phyloP scores from a whole-genome alignment of 2,888 invertebrate genomes.

The Oscheius sp. region DNA sequence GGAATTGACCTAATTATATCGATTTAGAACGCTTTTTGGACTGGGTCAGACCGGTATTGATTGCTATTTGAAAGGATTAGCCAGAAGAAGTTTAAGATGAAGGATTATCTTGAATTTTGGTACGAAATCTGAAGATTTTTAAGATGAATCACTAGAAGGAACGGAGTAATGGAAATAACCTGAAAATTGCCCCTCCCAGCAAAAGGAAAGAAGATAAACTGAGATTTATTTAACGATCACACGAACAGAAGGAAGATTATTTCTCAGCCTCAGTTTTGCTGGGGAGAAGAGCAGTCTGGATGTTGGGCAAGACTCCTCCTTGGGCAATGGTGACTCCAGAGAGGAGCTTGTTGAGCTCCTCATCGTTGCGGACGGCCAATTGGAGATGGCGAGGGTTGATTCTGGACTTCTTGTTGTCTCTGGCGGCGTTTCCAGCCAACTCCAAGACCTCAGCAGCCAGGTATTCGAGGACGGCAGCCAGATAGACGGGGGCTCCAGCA shows the following conservation, averaged over 20 bases:
- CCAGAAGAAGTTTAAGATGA: too few species aligned
- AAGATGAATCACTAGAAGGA: too few species aligned
- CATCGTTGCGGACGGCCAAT: slow-evolving; percentile 68
- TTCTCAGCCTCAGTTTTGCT: slow-evolving; percentile 66
- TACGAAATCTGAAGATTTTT: too few species aligned
- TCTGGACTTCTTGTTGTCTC: slow-evolving; percentile 73
- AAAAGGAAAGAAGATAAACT: too few species aligned
- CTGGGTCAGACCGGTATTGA: too few species aligned
- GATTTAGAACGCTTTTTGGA: too few species aligned
- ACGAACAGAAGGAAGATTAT: neutral
- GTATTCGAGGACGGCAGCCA: slow-evolving; percentile 67
- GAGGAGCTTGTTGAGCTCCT: slow-evolving; percentile 67
- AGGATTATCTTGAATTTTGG: too few species aligned
- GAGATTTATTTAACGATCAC: too few species aligned
- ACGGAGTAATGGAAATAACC: too few species aligned
- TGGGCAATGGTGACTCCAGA: slow-evolving; percentile 83
- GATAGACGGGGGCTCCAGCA: slow-evolving; percentile 51
- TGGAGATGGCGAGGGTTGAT: slow-evolving; percentile 72
- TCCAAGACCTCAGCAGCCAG: slow-evolving; percentile 65
- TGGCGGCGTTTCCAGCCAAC: slow-evolving; percentile 71
- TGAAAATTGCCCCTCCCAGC: too few species aligned
- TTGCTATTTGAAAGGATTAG: too few species aligned
- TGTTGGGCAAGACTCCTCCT: slow-evolving; percentile 80
- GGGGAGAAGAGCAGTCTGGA: slow-evolving; percentile 68
- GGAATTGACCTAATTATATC: too few species aligned